Evolutionary conservation across 2,888 invertebrate genomes (phyloP).

Genomic region (Mactromeris polynyma): DNA sequence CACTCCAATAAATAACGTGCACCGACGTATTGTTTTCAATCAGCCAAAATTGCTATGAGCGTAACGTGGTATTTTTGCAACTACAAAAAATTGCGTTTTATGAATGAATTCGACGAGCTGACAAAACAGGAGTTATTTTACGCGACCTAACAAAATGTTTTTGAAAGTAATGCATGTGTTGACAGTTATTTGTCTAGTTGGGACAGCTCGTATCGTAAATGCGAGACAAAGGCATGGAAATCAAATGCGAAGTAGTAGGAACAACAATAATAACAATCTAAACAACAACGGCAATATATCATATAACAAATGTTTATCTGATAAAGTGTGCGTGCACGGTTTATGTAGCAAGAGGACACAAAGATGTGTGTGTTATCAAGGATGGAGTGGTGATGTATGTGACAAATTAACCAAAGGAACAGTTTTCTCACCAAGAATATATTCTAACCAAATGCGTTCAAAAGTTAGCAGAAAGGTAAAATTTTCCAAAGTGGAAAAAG

Average conservation of each 20-base stretch:
- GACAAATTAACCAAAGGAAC: neutral
- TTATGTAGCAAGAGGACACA: neutral
- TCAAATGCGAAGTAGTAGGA: neutral
- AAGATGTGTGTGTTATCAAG: slow-evolving; percentile 28
- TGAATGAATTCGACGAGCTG: neutral
- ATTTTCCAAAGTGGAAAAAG: neutral
- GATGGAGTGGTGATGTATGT: slow-evolving; percentile 32
- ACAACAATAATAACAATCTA: neutral
- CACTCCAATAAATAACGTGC: slow-evolving; percentile 3
- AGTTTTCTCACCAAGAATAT: slow-evolving; percentile 8
- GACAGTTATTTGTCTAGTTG: neutral
- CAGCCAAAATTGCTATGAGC: neutral
- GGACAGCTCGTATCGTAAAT: neutral
- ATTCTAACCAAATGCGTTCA: neutral
- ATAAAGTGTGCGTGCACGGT: slow-evolving; percentile 28
- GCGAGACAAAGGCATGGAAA: neutral
- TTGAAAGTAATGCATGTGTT: neutral
- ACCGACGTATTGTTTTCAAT: neutral
- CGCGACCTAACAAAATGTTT: neutral
- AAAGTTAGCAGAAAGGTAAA: neutral
- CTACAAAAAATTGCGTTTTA: neutral
- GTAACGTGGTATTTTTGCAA: slow-evolving; percentile 1
- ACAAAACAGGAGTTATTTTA: neutral
- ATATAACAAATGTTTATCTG: slow-evolving; percentile 29
- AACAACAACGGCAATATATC: slow-evolving; percentile 13